A percentile compares a stretch with the other conserved stretches of the same genome.
Evolutionary conservation across 2,113 vertebrate genomes (phyloP).

Genomic region (Stercorarius parasiticus): DNA sequence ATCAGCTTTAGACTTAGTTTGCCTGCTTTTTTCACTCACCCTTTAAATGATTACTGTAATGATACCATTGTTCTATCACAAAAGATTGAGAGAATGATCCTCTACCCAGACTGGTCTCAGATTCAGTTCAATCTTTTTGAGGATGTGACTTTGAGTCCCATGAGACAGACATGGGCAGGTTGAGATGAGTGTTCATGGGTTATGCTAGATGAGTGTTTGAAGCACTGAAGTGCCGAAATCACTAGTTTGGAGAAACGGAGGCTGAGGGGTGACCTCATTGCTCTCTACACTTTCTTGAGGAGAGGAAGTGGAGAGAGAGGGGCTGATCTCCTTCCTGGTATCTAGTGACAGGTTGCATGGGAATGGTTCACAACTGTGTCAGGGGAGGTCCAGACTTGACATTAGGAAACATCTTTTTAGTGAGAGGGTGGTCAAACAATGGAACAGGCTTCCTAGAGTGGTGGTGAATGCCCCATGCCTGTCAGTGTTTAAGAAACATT

Average conservation of each 20-base stretch:
- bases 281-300: neutral
- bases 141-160: neutral
- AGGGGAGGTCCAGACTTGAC: neutral
- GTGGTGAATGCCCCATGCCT: rapidly evolving
- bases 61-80: neutral
- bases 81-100: neutral
- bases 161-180: neutral
- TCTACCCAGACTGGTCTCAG: neutral
- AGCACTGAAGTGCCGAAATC: neutral
- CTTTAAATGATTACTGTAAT: neutral
- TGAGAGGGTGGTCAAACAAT: neutral
- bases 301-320: neutral
- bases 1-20: neutral
- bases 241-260: neutral
- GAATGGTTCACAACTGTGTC: neutral
- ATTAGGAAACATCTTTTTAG: neutral
- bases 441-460: neutral
- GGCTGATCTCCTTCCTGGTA: neutral
- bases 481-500: neutral
- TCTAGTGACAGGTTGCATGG: rapidly evolving
- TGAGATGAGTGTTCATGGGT: neutral
- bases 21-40: neutral
- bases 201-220: neutral
- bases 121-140: neutral
- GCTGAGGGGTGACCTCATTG: rapidly evolving